Evolutionary conservation across 2,113 vertebrate species (phyloP).

Genomic region (Dasypus novemcinctus): DNA sequence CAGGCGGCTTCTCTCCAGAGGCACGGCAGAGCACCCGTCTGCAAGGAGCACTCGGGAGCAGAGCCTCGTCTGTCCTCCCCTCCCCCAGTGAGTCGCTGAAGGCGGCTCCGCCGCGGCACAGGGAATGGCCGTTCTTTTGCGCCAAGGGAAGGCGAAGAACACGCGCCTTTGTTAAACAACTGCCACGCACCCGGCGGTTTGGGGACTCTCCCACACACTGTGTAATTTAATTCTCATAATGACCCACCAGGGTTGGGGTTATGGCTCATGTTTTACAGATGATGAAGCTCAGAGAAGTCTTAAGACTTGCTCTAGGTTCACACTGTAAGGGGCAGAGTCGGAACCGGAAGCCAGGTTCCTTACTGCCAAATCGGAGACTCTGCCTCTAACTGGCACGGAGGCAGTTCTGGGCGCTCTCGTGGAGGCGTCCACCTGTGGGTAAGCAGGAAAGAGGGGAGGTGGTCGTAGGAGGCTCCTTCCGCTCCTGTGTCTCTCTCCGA

Average conservation of each 20-base stretch:
- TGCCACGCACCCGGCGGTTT: accelerated
- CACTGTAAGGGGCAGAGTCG: neutral
- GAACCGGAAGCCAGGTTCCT: neutral
- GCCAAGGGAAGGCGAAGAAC: neutral
- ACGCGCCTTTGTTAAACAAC: no score
- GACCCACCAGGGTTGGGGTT: neutral
- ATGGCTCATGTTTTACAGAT: neutral
- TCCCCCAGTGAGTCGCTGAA: neutral
- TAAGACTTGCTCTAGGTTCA: neutral
- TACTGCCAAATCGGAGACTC: neutral
- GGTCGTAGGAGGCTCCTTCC: neutral
- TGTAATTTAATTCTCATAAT: neutral
- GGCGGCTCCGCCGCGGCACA: neutral
- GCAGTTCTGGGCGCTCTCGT: neutral
- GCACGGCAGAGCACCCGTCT: neutral
- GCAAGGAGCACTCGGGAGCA: neutral
- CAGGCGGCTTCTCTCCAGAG: neutral
- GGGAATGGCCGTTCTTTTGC: neutral
- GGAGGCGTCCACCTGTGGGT: neutral
- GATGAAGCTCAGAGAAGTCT: neutral
- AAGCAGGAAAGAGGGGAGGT: neutral
- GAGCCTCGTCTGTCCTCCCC: no score
- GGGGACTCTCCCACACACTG: neutral
- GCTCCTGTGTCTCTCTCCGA: neutral
- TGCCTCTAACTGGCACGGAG: neutral